Conservation (phyloP, 1,140 invertebrate genomes). For the Drosophila parvula region DNA sequence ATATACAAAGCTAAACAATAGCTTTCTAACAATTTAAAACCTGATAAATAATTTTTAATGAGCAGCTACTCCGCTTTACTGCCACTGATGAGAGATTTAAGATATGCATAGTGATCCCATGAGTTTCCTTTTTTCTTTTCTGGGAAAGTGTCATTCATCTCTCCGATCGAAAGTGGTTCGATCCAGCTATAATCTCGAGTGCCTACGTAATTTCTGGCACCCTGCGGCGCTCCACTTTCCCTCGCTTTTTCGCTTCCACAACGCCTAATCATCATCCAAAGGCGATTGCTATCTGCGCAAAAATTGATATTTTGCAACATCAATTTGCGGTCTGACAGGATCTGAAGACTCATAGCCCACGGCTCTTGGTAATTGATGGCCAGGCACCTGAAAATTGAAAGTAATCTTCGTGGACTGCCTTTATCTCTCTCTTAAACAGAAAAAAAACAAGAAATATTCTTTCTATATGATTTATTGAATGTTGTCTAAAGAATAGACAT, state of each 20-base stretch:
- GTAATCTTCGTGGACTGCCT: slow-evolving; percentile 15
- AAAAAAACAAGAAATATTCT: neutral
- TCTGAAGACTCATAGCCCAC: slow-evolving; percentile 18
- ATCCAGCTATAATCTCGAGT: slow-evolving; percentile 33
- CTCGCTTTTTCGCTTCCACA: slow-evolving; percentile 51
- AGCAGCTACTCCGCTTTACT: too few relatives aligned
- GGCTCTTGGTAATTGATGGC: slow-evolving; percentile 35
- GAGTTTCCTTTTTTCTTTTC: slow-evolving; percentile 8
- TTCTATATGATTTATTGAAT: neutral
- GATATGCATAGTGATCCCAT: slow-evolving; percentile 5
- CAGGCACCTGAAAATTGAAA: slow-evolving; percentile 45
- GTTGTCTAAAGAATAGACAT: neutral
- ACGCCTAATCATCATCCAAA: slow-evolving; percentile 50
- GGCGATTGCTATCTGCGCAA: slow-evolving; percentile 19
- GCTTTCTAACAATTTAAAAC: too few relatives aligned
- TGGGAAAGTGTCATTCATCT: slow-evolving; percentile 64
- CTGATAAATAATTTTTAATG: neutral
- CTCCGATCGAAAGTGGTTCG: slow-evolving; percentile 67
- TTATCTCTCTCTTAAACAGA: neutral
- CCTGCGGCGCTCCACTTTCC: slow-evolving; percentile 53
- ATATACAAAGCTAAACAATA: too few relatives aligned
- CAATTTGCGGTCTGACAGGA: slow-evolving; percentile 56
- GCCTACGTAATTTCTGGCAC: slow-evolving; percentile 65
- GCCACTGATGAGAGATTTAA: neutral
- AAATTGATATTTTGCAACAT: slow-evolving; percentile 73